Base-by-base conservation (phyloP, 2,113 vertebrate genomes). In the Gorsachius goisagi region DNA sequence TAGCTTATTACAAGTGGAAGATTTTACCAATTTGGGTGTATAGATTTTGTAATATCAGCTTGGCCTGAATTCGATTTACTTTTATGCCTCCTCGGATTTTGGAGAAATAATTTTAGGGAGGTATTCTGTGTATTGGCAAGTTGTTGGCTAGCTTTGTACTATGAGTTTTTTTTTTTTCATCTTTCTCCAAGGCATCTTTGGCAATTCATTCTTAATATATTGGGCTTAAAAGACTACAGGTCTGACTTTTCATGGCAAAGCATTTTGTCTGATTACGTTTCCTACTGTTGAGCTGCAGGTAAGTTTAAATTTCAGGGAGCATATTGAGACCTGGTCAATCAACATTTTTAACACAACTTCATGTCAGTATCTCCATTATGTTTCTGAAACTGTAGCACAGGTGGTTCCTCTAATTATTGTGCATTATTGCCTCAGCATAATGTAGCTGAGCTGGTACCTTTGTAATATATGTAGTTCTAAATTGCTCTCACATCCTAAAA, bases 31-130 rank as follows among this genome's bases (percentile, higher is more conserved):
- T 66, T 71, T 60, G 2, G 72, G 11, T 15, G 2, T 74, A 27
- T 41, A 49, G 35, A 45, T 77, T 94, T 88, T 90, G 21, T 80
- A 67, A 37, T 60, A 73, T 7, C 45, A 33, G 15, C 49, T 78
- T 0, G 0, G 50, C 45, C 50, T 69, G 37, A 7, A 2, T 26
- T 69, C 1, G 2, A 7, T 50, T 69, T 69, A 20, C 11, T 66
- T 77, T 60, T 52, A 4, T 69, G 55, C 68, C 62, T 74, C 21
- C 53, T 77, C 59, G 41, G 71, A 18, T 69, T 77, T 66, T 27
- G 33, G 55, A 33, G 35, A 15, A 86, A 14, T 58, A 1, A 63
- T 37, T 89, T 74, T 37, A 60, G 52, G 76, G 47, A 71, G 27
- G 7, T 74, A 9, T 24, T 86, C 53, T 50, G 37, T 74, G 6